These are phyloP conservation scores for Drosophila sucinea DNA, from an alignment of 1,140 invertebrate species.

Conservation along the genomic window DNA sequence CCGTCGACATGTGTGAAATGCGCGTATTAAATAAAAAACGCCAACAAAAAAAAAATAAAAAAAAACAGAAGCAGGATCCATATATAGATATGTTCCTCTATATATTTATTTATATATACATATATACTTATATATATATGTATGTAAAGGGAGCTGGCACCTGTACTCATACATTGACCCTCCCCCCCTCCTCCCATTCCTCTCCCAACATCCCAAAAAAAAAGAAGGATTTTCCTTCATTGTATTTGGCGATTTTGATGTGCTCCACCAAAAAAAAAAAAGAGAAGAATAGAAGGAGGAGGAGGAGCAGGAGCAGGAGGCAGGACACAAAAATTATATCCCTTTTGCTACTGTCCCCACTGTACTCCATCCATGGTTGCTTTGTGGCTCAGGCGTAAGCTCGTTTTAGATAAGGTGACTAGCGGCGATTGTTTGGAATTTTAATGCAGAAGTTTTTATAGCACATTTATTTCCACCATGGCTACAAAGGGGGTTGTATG, in stretches of 20 bases:
- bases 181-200: neutral
- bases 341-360: slow-evolving; percentile 20
- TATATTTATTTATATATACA: slow-evolving; percentile 11
- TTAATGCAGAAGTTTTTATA: slow-evolving; percentile 68
- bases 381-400: slow-evolving; percentile 22
- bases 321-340: slow-evolving; percentile 23
- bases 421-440: slow-evolving; percentile 74
- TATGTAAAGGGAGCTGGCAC: slow-evolving; percentile 37
- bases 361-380: neutral
- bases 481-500: neutral
- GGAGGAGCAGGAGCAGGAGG: too few relatives aligned
- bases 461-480: slow-evolving; percentile 35
- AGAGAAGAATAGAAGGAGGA: neutral
- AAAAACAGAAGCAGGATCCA: slow-evolving; percentile 1
- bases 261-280: slow-evolving; percentile 12
- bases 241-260: slow-evolving; percentile 50
- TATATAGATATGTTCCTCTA: slow-evolving; percentile 26
- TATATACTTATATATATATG: slow-evolving; percentile 2
- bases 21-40: slow-evolving; percentile 77
- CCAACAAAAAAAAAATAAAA: slow-evolving; percentile 37
- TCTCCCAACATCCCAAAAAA: neutral
- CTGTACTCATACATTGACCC: slow-evolving; percentile 20
- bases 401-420: slow-evolving; percentile 78
- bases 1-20: slow-evolving; percentile 77
- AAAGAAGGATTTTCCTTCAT: slow-evolving; percentile 33